phyloP scores from a whole-genome alignment of 2,888 invertebrate genomes.

The Harmothoe impar region DNA sequence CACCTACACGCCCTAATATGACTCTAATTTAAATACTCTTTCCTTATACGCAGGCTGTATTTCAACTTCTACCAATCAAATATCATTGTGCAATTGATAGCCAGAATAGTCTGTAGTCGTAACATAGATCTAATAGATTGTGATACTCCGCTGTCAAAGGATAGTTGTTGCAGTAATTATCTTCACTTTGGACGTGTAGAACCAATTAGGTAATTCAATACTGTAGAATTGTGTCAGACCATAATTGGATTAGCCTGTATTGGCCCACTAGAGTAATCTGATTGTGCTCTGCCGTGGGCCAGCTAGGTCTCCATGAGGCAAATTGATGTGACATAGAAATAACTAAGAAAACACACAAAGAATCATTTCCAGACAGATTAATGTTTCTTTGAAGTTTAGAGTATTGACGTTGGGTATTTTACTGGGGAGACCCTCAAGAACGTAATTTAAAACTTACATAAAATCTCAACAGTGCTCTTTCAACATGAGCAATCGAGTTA shows the following conservation, averaged over 20 bases:
- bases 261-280: slow-evolving; percentile 27
- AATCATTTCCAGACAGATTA: not conserved
- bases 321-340: not conserved
- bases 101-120: not conserved
- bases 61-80: too few species aligned
- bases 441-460: too few species aligned
- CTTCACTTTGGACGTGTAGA: slow-evolving; percentile 25
- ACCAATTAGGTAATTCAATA: slow-evolving; percentile 52
- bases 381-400: not conserved
- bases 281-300: not conserved
- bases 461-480: too few species aligned
- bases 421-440: too few species aligned
- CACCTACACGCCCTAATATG: too few species aligned
- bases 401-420: too few species aligned
- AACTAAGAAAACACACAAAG: not conserved
- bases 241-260: slow-evolving; percentile 21
- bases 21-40: too few species aligned
- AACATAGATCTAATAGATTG: not conserved
- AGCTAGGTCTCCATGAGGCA: not conserved
- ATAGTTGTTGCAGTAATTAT: slow-evolving; percentile 32
- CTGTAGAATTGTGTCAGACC: slow-evolving; percentile 20
- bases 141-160: not conserved
- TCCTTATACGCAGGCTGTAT: too few species aligned
- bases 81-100: not conserved
- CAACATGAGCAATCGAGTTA: too few species aligned